Conservation (phyloP, 2,888 invertebrate species). For the Caradrina kadenii region DNA sequence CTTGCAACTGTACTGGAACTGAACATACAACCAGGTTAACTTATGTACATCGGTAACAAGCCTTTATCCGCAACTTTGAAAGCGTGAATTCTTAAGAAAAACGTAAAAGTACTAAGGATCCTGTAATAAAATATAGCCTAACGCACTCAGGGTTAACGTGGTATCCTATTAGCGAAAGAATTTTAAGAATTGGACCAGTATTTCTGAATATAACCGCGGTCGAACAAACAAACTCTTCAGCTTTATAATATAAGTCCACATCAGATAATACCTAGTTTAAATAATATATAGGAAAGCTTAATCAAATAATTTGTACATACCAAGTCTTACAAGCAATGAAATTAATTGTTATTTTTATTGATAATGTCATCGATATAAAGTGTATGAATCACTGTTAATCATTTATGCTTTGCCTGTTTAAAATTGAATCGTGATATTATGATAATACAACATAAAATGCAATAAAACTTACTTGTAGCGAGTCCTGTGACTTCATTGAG, state of each 20-base stretch:
- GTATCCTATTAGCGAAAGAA: no score
- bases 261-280: no score
- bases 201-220: no score
- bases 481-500: constrained; percentile 88
- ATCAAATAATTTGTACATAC: neutral
- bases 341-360: constrained; percentile 2
- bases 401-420: constrained; percentile 3
- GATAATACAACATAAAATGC: neutral
- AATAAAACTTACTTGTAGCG: constrained; percentile 79
- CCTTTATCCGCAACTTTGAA: no score
- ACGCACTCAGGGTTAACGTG: no score
- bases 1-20: constrained; percentile 88
- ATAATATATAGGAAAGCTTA: neutral
- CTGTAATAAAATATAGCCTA: no score
- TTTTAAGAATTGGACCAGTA: no score
- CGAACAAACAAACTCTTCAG: no score
- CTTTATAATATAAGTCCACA: no score
- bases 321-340: neutral
- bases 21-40: constrained; percentile 30
- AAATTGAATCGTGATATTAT: neutral
- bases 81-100: no score
- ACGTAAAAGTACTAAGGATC: no score
- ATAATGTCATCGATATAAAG: constrained; percentile 2
- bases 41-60: no score
- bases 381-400: neutral